These are phyloP conservation scores for Tenebrio molitor DNA, from an alignment of 1,140 invertebrate genomes.

Conservation along the genomic window DNA sequence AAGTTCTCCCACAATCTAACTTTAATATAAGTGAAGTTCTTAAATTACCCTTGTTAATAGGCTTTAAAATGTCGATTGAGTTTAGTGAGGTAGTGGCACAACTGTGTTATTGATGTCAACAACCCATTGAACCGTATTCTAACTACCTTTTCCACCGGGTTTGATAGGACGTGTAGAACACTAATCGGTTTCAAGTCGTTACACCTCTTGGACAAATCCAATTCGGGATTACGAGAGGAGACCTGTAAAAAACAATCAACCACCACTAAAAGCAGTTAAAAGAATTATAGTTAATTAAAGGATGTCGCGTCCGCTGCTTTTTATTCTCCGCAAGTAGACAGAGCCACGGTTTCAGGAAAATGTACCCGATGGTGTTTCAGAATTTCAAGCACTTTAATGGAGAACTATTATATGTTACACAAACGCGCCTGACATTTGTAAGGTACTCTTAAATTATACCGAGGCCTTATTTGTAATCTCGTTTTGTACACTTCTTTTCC, in stretches of 20 bases:
- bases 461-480: slow-evolving; percentile 12
- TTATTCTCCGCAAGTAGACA: background rate
- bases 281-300: slow-evolving; percentile 19
- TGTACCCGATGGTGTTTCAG: slow-evolving; percentile 4
- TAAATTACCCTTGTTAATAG: background rate
- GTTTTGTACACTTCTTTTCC: slow-evolving; percentile 10
- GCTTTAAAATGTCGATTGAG: background rate
- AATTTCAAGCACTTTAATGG: slow-evolving; percentile 9
- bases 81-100: background rate
- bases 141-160: slow-evolving; percentile 6
- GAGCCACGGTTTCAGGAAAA: slow-evolving; percentile 11
- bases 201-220: slow-evolving; percentile 13
- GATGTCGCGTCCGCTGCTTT: background rate
- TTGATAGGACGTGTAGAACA: slow-evolving; percentile 19
- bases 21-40: too few relatives aligned
- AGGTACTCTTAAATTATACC: slow-evolving; percentile 17
- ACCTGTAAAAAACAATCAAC: background rate
- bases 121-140: slow-evolving; percentile 8
- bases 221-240: background rate
- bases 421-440: slow-evolving; percentile 21
- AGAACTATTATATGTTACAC: background rate
- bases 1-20: too few relatives aligned
- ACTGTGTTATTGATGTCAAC: slow-evolving; percentile 10
- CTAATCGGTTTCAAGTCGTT: slow-evolving; percentile 20
- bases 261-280: background rate